phyloP scores from a whole-genome alignment of 2,113 vertebrate species.

The Mormyrus iriodes region DNA sequence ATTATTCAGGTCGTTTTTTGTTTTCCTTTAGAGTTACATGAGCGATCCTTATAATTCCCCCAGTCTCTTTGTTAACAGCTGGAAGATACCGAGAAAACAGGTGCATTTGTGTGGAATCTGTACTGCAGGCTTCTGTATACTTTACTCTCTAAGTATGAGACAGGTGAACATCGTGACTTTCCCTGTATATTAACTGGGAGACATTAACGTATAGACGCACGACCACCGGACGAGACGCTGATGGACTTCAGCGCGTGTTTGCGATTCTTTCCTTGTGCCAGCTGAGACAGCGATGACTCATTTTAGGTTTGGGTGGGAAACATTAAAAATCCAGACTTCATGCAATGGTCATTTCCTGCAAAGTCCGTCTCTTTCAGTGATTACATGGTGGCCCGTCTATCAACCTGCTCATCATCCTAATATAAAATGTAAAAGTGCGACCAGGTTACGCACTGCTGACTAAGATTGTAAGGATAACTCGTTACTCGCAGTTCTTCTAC shows the following conservation, averaged over 20 bases:
- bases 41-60: neutral
- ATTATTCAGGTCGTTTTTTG: neutral
- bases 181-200: neutral
- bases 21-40: neutral
- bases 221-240: neutral
- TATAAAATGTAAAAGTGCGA: too few relatives aligned
- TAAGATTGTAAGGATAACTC: neutral
- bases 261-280: neutral
- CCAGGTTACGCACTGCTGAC: neutral
- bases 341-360: neutral
- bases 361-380: neutral
- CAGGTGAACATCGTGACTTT: neutral
- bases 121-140: neutral
- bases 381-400: neutral
- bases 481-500: neutral
- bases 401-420: neutral
- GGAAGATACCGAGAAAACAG: neutral
- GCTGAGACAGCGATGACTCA: neutral
- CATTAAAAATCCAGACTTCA: neutral
- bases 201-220: neutral
- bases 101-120: neutral
- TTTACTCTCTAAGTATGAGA: neutral
- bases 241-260: neutral
- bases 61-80: neutral
- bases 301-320: neutral